These are phyloP conservation scores for Frankliniella intonsa DNA, from an alignment of 2,888 invertebrate species.

Conservation along the genomic window DNA sequence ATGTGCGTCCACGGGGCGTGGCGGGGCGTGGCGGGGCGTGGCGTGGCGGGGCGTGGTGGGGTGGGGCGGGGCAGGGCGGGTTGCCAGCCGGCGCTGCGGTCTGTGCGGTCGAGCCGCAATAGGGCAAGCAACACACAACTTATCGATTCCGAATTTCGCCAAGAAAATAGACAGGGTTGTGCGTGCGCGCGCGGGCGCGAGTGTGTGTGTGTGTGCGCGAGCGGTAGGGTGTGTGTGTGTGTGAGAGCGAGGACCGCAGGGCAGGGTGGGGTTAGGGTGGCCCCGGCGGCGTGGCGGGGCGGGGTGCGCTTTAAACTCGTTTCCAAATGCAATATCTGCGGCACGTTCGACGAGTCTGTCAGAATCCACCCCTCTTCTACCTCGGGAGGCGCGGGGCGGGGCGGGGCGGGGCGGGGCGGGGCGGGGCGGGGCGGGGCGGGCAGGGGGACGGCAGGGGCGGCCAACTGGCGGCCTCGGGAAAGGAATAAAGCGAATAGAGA, in stretches of 20 bases:
- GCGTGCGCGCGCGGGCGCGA: neutral
- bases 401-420: too few species aligned
- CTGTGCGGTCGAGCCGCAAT: neutral
- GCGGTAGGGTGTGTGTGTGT: neutral
- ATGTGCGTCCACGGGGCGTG: neutral
- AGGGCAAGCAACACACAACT: constrained; percentile 13
- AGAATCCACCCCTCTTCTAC: constrained; percentile 18
- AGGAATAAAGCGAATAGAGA: too few species aligned
- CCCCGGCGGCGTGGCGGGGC: neutral
- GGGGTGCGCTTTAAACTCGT: constrained; percentile 21
- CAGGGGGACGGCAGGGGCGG: too few species aligned
- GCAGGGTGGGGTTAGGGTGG: neutral
- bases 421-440: too few species aligned
- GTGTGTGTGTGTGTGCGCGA: neutral
- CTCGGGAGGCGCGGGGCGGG: neutral
- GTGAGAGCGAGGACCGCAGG: neutral
- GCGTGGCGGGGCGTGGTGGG: too few species aligned
- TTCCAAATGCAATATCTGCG: constrained; percentile 22
- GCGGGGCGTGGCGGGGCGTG: neutral
- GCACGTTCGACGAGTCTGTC: constrained; percentile 25
- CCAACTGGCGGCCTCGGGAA: too few species aligned
- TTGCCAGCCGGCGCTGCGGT: neutral
- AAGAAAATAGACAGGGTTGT: constrained; percentile 6
- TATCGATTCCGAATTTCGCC: constrained; percentile 23
- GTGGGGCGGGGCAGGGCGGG: neutral